phyloP scores from a whole-genome alignment of 2,113 vertebrate genomes.

The Arizona elegans region DNA sequence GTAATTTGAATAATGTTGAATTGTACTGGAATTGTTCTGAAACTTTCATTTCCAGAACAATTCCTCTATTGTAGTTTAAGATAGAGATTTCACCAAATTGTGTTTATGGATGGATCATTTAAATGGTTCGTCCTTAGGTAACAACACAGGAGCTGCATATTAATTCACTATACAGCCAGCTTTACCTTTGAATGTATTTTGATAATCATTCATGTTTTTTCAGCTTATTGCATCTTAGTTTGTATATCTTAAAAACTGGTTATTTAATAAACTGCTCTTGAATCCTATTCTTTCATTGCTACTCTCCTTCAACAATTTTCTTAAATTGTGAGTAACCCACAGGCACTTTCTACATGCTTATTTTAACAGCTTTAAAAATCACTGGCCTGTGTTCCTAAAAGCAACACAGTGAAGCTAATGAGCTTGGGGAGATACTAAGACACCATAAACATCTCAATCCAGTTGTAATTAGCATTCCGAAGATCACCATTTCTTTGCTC shows the following conservation, averaged over 20 bases:
- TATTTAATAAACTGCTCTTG: background rate
- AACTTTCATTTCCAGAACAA: background rate
- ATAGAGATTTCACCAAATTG: background rate
- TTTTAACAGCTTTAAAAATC: constrained; percentile 30
- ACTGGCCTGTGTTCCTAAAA: constrained; percentile 25
- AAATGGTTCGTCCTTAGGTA: background rate
- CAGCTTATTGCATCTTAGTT: background rate
- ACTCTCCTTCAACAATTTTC: background rate
- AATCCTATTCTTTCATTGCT: background rate
- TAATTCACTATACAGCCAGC: background rate
- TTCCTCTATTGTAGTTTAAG: background rate
- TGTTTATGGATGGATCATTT: background rate
- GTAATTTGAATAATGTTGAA: background rate
- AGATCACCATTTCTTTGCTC: constrained; percentile 39
- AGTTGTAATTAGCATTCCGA: constrained; percentile 49
- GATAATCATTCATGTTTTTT: background rate
- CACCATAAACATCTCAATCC: constrained; percentile 54
- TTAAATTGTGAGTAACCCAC: background rate
- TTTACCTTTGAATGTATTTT: background rate
- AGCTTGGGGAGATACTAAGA: constrained; percentile 58
- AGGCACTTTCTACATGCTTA: background rate
- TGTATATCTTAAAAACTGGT: background rate
- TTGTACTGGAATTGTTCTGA: background rate
- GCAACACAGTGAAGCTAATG: constrained; percentile 51
- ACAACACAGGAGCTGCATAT: background rate